A percentile compares a stretch with the other conserved stretches of the same genome.
Conservation (phyloP, 2,888 invertebrate species). For the Ypsolopha sequella region DNA sequence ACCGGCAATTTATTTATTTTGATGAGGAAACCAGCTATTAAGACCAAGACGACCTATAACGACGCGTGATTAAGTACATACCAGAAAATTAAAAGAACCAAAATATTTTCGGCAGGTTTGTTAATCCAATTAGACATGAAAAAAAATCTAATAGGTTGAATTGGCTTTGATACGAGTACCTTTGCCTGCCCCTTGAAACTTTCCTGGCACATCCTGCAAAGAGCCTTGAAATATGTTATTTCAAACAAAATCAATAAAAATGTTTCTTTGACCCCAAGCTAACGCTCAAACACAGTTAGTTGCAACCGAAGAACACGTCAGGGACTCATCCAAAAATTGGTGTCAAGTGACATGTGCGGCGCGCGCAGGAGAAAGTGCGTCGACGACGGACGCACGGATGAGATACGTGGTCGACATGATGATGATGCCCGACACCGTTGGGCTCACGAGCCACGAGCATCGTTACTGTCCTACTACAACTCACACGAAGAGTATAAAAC, state of each 20-base stretch:
- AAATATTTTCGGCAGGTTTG: not conserved
- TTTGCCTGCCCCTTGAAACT: too few relatives aligned
- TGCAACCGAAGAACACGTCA: not conserved
- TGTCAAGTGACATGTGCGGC: conserved; percentile 5
- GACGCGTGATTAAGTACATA: not conserved
- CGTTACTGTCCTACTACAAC: too few relatives aligned
- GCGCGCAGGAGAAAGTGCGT: conserved; percentile 5
- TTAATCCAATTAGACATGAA: too few relatives aligned
- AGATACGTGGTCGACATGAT: not conserved
- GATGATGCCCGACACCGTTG: not conserved
- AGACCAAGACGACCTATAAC: not conserved
- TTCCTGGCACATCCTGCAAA: too few relatives aligned
- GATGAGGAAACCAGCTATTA: not conserved
- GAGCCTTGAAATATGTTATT: too few relatives aligned
- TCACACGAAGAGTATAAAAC: too few relatives aligned
- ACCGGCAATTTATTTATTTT: not conserved
- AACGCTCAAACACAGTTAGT: not conserved
- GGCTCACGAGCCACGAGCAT: too few relatives aligned
- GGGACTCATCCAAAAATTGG: not conserved
- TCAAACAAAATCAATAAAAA: not conserved
- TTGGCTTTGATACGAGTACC: too few relatives aligned
- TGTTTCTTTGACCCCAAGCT: not conserved
- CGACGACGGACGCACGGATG: not conserved
- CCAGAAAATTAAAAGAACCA: not conserved
- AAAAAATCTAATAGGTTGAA: too few relatives aligned